Conservation (phyloP, 2,797 vertebrate genomes). For the Amazona ochrocephala region DNA sequence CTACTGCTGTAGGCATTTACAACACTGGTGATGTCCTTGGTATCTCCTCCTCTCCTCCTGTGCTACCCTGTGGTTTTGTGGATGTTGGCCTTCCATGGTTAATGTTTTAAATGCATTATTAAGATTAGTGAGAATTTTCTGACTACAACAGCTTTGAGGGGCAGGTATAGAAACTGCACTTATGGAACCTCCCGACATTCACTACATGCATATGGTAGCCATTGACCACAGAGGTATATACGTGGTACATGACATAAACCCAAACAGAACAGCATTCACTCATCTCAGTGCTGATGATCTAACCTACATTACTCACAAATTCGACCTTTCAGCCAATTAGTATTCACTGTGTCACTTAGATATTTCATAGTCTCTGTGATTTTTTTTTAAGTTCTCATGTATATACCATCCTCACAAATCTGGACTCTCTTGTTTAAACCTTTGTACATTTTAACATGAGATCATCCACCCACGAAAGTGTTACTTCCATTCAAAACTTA, state of each 20-base stretch:
- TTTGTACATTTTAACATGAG: neutral
- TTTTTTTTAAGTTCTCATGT: neutral
- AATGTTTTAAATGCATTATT: neutral
- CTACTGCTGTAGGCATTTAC: neutral
- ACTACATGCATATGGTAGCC: accelerated
- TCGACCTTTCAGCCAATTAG: neutral
- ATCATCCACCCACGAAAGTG: neutral
- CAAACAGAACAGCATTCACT: neutral
- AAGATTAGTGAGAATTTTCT: neutral
- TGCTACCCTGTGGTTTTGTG: neutral
- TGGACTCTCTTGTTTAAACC: neutral
- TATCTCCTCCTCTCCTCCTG: neutral
- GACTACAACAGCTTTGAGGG: neutral
- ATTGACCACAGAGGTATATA: neutral
- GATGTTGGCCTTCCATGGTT: neutral
- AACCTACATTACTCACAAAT: neutral
- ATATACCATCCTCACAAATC: neutral
- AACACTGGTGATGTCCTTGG: neutral
- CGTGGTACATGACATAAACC: accelerated
- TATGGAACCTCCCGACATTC: neutral
- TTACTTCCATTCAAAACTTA: neutral
- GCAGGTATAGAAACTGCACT: neutral
- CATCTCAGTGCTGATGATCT: neutral
- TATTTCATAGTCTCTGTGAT: neutral
- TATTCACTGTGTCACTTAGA: neutral